Conservation (phyloP, 1,140 invertebrate genomes). For the Pollicipes pollicipes region DNA sequence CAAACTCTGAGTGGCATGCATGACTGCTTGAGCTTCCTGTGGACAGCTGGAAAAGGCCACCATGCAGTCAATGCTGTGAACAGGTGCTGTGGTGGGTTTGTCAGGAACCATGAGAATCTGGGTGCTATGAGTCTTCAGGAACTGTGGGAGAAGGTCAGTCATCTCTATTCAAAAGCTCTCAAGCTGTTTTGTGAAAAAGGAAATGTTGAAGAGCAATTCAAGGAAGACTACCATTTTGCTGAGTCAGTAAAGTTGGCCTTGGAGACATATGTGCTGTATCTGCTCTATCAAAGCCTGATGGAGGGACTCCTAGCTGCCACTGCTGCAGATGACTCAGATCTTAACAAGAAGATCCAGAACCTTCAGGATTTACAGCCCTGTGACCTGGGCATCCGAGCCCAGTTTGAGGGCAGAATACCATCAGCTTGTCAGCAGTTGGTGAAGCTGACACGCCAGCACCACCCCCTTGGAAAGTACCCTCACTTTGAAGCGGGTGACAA, state of each 20-base stretch:
- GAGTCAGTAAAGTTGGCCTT: conserved; percentile 47
- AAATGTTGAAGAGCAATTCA: conserved; percentile 39
- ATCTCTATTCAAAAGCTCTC: conserved; percentile 49
- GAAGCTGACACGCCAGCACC: conserved; percentile 46
- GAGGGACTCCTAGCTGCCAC: conserved; percentile 44
- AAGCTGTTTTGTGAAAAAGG: conserved; percentile 43
- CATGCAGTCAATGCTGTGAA: conserved; percentile 42
- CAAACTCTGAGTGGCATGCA: conserved; percentile 35
- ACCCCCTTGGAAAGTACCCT: conserved; percentile 56
- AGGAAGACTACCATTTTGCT: conserved; percentile 36
- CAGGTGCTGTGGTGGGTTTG: conserved; percentile 32
- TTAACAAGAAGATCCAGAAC: conserved; percentile 67
- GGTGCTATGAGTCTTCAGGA: conserved; percentile 31
- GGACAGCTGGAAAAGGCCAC: conserved; percentile 44
- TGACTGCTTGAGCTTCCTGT: conserved; percentile 59
- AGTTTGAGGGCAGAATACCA: conserved; percentile 43
- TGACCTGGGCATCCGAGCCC: conserved; percentile 46
- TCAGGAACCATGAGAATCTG: conserved; percentile 29
- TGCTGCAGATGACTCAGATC: conserved; percentile 42
- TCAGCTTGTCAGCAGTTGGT: conserved; percentile 53
- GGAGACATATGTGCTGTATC: conserved; percentile 58
- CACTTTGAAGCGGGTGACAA: conserved; percentile 50
- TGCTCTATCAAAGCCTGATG: conserved; percentile 47
- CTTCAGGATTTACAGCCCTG: conserved; percentile 45
- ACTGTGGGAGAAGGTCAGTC: conserved; percentile 41